phyloP scores from a whole-genome alignment of 2,888 invertebrate species.

The Calephelis perditalis region DNA sequence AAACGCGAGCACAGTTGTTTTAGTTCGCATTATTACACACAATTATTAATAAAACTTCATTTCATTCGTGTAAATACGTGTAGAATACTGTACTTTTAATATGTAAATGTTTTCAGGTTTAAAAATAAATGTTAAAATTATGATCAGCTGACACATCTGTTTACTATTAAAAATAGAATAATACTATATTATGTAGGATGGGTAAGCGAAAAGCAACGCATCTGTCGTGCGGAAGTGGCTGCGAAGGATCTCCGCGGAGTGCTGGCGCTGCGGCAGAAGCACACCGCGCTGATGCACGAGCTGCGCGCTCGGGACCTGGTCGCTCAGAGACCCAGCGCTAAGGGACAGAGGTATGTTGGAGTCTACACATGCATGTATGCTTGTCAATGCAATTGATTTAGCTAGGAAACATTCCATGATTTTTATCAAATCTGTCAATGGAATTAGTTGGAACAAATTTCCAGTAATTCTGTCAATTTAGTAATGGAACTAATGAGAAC shows the following conservation, averaged over 20 bases:
- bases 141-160: not conserved
- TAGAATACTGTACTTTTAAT: not conserved
- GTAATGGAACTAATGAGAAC: no score
- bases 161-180: constrained; percentile 8
- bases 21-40: not conserved
- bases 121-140: not conserved
- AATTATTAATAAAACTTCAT: not conserved
- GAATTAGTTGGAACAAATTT: no score
- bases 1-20: no score
- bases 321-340: constrained; percentile 56
- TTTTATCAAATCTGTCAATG: no score
- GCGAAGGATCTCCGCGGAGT: constrained; percentile 96
- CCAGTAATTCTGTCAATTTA: no score
- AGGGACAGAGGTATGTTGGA: constrained; percentile 79
- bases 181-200: constrained; percentile 78
- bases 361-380: no score
- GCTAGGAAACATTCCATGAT: no score
- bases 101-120: not conserved
- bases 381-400: no score
- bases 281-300: constrained; percentile 93
- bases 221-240: constrained; percentile 94
- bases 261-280: constrained; percentile 93
- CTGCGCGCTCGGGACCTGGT: constrained; percentile 83
- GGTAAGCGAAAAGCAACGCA: constrained; percentile 95
- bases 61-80: not conserved